phyloP scores from a whole-genome alignment of 2,888 invertebrate genomes.

The Meliscaeva auricollis region DNA sequence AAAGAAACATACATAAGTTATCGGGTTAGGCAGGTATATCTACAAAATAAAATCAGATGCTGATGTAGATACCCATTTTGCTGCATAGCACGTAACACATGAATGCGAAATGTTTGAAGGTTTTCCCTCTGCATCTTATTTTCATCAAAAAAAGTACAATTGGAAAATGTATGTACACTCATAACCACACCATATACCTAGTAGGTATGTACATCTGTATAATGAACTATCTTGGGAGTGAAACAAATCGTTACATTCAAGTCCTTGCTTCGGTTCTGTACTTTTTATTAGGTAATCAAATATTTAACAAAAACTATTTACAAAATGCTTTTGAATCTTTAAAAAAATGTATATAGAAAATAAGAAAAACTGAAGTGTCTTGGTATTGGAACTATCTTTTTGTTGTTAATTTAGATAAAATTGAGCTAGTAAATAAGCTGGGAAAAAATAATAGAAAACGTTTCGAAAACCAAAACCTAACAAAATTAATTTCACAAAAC shows the following conservation, averaged over 20 bases:
- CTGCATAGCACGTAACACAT: slow-evolving; percentile 25
- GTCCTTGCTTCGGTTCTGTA: neutral
- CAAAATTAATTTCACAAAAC: too few species aligned
- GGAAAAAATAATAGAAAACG: too few species aligned
- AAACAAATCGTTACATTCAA: neutral
- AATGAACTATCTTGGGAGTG: neutral
- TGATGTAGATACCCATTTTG: slow-evolving; percentile 32
- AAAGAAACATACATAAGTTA: too few species aligned
- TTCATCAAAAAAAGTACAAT: neutral
- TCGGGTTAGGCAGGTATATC: neutral
- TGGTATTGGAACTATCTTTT: too few species aligned
- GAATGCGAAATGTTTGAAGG: neutral
- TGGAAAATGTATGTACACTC: slow-evolving; percentile 1
- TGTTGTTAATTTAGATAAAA: too few species aligned
- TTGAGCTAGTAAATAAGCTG: too few species aligned
- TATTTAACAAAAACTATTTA: too few species aligned
- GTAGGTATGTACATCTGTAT: neutral
- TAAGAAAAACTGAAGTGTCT: too few species aligned
- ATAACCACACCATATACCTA: neutral
- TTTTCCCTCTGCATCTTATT: slow-evolving; percentile 6
- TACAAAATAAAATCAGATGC: slow-evolving; percentile 24
- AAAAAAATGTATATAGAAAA: too few species aligned
- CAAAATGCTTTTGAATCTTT: too few species aligned
- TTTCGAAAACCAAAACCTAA: neutral
- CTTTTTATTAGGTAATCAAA: neutral